Evolutionary conservation across 2,797 vertebrate genomes (phyloP), one percentile per base, ranked within the genome.

Genomic region (Poecilia wingei): DNA sequence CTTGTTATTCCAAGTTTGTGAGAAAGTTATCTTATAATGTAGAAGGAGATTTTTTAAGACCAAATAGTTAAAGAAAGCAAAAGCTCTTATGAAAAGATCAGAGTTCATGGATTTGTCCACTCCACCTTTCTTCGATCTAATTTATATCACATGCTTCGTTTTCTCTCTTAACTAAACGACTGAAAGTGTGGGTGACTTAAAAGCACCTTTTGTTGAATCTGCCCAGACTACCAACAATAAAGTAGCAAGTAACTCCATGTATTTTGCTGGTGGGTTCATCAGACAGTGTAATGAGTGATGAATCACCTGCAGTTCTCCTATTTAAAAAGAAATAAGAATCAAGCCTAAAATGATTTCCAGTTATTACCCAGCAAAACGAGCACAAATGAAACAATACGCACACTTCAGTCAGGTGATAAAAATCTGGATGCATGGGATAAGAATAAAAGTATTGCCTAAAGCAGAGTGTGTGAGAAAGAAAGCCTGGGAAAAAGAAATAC

Each of bases 361-460:
- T 82, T 78, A 45, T 16, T 78, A 33, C 14, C 14, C 2, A 64
- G 69, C 28, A 66, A 41, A 72, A 61, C 47, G 18, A 78, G 18
- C 80, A 31, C 47, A 53, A 75, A 79, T 16, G 57, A 64, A 31
- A n/a, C 28, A 75, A 47, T n/a, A 25, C 33, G 22, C 55, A 79
- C 28, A 16, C 20, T 69, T 83, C 6, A 59, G 59, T 82, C 71
- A 73, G 59, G 66, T 75, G 72, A 83, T 72, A 83, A 72, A 45
- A 70, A 89, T 83, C 55, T 25, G 74, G 76, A 83, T 77, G 39
- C 55, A 79, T 18, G 75, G n/a, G 53, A 80, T 82, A 53, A 81
- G 76, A 80, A 77, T 33, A 79, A 78, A 80, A 33, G 39, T 46
- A 49, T 72, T 22, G 43, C 70, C 84, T 18, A 74, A 36, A 74